phyloP scores from a whole-genome alignment of 2,888 invertebrate species.

The Eremobia ochroleuca region DNA sequence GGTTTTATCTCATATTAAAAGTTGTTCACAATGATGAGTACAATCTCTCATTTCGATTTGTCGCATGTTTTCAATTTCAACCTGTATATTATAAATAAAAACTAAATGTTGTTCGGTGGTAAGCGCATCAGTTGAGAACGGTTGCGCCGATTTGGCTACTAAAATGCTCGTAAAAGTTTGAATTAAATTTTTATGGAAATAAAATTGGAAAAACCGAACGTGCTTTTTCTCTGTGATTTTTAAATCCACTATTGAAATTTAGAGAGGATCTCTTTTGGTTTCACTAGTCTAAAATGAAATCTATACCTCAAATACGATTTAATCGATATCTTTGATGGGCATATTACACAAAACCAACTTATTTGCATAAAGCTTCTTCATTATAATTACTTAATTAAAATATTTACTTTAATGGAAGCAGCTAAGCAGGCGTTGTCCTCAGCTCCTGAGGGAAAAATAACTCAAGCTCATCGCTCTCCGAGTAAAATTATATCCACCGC shows the following conservation, averaged over 20 bases:
- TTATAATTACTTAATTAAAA: constrained; percentile 24
- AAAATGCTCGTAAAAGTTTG: neutral
- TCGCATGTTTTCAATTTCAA: too few relatives aligned
- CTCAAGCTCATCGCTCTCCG: constrained; percentile 12
- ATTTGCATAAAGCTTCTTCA: neutral
- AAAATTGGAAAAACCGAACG: too few relatives aligned
- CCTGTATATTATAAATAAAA: too few relatives aligned
- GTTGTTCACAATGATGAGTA: too few relatives aligned
- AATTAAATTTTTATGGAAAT: neutral
- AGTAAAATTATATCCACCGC: constrained; percentile 37
- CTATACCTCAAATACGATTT: neutral
- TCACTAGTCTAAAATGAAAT: too few relatives aligned
- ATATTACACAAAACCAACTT: neutral
- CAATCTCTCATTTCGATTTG: too few relatives aligned
- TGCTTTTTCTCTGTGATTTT: too few relatives aligned
- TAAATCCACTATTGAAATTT: too few relatives aligned
- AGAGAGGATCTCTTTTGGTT: too few relatives aligned
- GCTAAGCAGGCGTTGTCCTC: constrained; percentile 6
- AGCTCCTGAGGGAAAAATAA: constrained; percentile 37
- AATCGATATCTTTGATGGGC: neutral
- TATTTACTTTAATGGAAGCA: neutral
- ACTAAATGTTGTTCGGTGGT: too few relatives aligned
- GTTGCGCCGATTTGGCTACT: neutral
- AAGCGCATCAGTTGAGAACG: neutral
- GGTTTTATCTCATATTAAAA: too few relatives aligned